Percentiles rank a stretch among this genome's conserved stretches.
phyloP scores from a whole-genome alignment of 2,797 vertebrate species.

The Rhincodon typus region DNA sequence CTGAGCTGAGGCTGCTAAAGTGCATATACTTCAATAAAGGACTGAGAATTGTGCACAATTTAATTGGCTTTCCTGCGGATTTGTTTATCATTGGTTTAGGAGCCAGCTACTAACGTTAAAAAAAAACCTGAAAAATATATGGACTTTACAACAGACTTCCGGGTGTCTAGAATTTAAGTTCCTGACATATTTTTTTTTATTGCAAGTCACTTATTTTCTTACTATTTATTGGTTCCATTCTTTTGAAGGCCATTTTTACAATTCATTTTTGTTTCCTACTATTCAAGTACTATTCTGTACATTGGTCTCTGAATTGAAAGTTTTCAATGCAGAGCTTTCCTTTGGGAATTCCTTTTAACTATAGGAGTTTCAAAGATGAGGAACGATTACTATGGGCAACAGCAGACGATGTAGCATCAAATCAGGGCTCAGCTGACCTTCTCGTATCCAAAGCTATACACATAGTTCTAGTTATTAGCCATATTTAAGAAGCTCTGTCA shows the following conservation, averaged over 20 bases:
- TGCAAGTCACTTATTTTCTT: background rate
- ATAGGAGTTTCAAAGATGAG: background rate
- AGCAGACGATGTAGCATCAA: background rate
- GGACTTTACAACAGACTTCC: background rate
- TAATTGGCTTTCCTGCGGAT: background rate
- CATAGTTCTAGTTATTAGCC: background rate
- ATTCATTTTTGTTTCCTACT: background rate
- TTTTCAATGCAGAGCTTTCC: background rate
- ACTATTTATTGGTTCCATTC: background rate
- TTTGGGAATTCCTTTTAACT: background rate
- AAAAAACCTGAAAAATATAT: background rate
- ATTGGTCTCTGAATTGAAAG: background rate
- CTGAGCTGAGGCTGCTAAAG: background rate
- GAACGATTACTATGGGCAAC: background rate
- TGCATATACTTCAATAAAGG: background rate
- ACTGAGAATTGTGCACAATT: background rate
- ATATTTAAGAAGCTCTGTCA: background rate
- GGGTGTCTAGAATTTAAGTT: background rate
- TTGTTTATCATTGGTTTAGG: background rate
- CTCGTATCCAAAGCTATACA: background rate
- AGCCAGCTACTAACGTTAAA: background rate
- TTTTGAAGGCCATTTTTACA: background rate
- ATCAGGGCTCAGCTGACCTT: background rate
- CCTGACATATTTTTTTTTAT: background rate
- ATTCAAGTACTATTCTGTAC: background rate